phyloP scores from a whole-genome alignment of 1,140 invertebrate species.

The Tetranychus cinnabarinus region DNA sequence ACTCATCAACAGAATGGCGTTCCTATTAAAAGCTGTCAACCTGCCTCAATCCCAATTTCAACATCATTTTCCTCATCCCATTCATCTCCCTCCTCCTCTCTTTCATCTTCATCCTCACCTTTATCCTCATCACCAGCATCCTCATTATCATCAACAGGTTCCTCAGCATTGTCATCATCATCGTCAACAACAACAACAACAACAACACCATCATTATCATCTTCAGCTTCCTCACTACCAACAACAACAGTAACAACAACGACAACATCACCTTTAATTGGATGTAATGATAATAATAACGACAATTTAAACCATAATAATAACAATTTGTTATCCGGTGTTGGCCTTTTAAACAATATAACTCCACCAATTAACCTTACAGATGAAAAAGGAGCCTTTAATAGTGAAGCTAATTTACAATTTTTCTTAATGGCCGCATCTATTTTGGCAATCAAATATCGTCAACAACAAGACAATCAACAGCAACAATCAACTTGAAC shows the following conservation, averaged over 20 bases:
- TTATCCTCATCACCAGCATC: not conserved
- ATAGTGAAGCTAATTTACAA: not conserved
- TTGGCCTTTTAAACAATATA: not conserved
- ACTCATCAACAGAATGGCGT: constrained; percentile 26
- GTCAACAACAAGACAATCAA: not conserved
- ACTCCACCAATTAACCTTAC: not conserved
- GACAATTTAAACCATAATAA: no score
- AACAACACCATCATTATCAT: not conserved
- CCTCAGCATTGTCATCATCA: not conserved
- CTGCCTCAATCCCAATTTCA: not conserved
- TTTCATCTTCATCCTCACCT: not conserved
- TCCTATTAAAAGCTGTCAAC: no score
- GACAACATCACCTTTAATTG: no score
- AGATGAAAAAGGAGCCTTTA: not conserved
- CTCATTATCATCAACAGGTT: not conserved
- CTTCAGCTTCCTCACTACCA: not conserved
- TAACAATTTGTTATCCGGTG: no score
- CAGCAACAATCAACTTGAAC: not conserved
- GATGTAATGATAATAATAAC: not conserved
- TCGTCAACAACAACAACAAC: not conserved
- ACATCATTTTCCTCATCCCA: not conserved
- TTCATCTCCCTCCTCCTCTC: not conserved
- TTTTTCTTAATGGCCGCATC: not conserved
- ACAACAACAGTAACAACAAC: not conserved
- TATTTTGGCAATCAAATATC: not conserved